Percentiles rank a stretch among this genome's conserved stretches.
Conservation (phyloP, 2,113 vertebrate species). For the Cyphomyrus plagiostoma region DNA sequence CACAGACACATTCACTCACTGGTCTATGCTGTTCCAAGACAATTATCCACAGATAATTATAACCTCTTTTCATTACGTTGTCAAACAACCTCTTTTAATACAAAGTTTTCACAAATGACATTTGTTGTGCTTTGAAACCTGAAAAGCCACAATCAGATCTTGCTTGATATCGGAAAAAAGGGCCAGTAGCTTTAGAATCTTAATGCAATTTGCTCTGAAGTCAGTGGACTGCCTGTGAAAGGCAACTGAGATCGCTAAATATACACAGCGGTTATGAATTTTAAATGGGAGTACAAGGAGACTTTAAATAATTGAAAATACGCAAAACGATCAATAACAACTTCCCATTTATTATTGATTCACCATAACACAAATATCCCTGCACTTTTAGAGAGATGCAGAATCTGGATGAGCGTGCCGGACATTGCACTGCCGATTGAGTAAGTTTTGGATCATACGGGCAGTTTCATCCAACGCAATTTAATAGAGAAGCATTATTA, state of each 20-base stretch:
- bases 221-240: background rate
- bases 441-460: background rate
- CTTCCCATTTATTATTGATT: slow-evolving; percentile 13
- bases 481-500: background rate
- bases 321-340: slow-evolving; percentile 11
- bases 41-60: slow-evolving; percentile 10
- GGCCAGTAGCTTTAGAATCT: background rate
- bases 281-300: background rate
- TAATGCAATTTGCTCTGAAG: background rate
- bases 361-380: background rate
- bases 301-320: slow-evolving; percentile 14
- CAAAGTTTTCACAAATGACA: background rate
- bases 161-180: background rate
- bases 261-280: background rate
- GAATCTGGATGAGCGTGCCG: background rate
- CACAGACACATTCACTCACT: background rate
- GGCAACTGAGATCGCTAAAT: background rate
- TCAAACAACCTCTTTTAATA: background rate
- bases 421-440: background rate
- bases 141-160: background rate
- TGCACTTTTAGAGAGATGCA: background rate
- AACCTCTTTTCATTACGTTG: background rate
- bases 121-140: background rate
- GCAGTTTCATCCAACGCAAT: background rate
- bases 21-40: background rate